These are phyloP conservation scores for Allygus modestus DNA, from an alignment of 2,888 invertebrate species.

Conservation along the genomic window DNA sequence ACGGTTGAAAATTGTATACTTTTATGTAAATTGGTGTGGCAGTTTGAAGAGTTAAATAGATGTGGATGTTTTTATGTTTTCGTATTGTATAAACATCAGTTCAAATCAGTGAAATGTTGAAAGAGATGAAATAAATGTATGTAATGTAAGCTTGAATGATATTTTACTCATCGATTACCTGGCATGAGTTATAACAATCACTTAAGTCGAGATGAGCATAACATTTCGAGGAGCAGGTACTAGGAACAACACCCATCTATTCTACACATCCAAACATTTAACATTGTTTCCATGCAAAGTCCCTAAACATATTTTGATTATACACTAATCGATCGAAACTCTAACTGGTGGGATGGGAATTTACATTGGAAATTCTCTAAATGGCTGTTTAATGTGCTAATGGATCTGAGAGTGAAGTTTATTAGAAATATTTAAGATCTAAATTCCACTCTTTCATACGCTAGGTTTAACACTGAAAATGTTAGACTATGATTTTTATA, in stretches of 20 bases:
- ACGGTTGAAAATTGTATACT: too few relatives aligned
- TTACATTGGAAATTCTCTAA: conserved; percentile 20
- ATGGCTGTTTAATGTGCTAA: conserved; percentile 18
- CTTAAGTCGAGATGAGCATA: conserved; percentile 34
- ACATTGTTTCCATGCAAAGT: conserved; percentile 52
- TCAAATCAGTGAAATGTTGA: conserved; percentile 56
- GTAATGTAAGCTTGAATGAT: conserved; percentile 26
- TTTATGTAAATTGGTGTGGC: neutral
- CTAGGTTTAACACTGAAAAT: conserved; percentile 6
- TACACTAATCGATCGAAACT: conserved; percentile 13
- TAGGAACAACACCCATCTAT: conserved; percentile 52
- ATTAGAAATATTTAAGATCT: conserved; percentile 17
- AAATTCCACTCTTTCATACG: neutral
- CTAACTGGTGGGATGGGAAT: conserved; percentile 29
- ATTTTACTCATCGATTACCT: neutral
- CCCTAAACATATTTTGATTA: conserved; percentile 51
- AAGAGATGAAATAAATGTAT: conserved; percentile 45
- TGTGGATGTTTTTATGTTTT: conserved; percentile 27
- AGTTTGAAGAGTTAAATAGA: conserved; percentile 27
- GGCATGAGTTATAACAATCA: neutral
- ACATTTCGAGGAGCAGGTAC: conserved; percentile 44
- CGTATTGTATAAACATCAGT: conserved; percentile 49
- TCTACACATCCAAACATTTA: conserved; percentile 53
- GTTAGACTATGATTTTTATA: conserved; percentile 14
- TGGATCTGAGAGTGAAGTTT: neutral